phyloP scores from a whole-genome alignment of 1,140 invertebrate genomes.

The Drosophila oshimai region DNA sequence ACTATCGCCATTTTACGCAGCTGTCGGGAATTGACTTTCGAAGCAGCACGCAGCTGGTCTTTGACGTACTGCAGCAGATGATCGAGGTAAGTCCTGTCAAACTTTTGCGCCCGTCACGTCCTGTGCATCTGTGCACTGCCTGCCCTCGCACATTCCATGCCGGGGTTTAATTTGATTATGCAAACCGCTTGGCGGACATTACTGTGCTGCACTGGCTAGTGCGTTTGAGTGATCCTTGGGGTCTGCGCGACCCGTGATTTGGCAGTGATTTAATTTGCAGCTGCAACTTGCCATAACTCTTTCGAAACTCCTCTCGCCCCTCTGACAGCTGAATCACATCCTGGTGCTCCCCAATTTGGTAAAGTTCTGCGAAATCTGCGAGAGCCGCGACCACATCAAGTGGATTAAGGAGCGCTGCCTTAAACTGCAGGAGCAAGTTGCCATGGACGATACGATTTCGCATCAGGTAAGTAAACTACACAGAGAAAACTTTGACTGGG shows the following conservation, averaged over 20 bases:
- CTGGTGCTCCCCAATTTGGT: conserved; percentile 77
- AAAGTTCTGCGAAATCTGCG: conserved; percentile 81
- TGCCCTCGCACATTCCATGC: conserved; percentile 9
- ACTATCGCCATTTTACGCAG: conserved; percentile 75
- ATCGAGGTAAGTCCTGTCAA: conserved; percentile 74
- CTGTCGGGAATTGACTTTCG: conserved; percentile 80
- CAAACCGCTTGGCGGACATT: conserved; percentile 18
- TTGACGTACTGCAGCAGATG: conserved; percentile 82
- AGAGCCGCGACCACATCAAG: conserved; percentile 81
- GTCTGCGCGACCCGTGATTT: conserved; percentile 3
- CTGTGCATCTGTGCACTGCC: conserved; percentile 25
- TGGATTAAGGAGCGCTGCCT: conserved; percentile 79
- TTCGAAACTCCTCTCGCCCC: conserved; percentile 18
- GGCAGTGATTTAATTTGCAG: conserved; percentile 39
- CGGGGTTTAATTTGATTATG: conserved; percentile 55
- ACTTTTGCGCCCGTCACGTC: conserved; percentile 17
- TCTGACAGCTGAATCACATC: conserved; percentile 68
- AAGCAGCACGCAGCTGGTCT: conserved; percentile 81
- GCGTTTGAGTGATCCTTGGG: conserved; percentile 35
- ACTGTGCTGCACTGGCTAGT: conserved; percentile 12
- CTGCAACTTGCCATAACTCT: conserved; percentile 40
- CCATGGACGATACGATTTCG: conserved; percentile 82
- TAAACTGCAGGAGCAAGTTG: conserved; percentile 74
- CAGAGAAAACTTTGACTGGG: neutral
- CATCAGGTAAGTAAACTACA: conserved; percentile 65